These are phyloP conservation scores for Otus sunia DNA, from an alignment of 2,113 vertebrate genomes.

Conservation along the genomic window DNA sequence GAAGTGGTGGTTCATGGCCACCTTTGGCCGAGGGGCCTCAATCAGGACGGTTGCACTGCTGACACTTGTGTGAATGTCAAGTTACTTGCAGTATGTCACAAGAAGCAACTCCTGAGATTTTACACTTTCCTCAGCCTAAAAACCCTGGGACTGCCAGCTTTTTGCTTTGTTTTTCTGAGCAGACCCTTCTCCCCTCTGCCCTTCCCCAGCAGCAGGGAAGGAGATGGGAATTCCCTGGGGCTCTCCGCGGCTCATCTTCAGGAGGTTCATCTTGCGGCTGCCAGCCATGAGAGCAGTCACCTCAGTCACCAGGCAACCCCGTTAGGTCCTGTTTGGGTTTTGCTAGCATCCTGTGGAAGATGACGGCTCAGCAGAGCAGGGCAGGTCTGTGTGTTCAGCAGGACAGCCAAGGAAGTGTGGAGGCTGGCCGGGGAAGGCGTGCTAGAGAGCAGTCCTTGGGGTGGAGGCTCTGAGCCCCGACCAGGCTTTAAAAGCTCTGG, in stretches of 20 bases:
- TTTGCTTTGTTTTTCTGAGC: not conserved
- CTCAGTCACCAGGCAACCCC: not conserved
- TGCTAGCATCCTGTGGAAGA: not conserved
- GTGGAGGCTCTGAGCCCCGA: not conserved
- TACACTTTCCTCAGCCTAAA: not conserved
- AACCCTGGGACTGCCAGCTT: not conserved
- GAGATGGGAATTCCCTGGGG: not conserved
- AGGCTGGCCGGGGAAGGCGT: not conserved
- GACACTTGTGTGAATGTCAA: fast-evolving
- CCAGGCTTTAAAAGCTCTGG: not conserved
- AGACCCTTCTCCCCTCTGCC: not conserved
- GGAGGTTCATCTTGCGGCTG: not conserved
- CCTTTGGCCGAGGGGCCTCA: not conserved
- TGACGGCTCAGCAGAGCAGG: not conserved
- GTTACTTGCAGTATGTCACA: not conserved
- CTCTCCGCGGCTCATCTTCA: not conserved
- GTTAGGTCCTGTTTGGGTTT: not conserved
- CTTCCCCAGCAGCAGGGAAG: not conserved
- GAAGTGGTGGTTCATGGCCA: not conserved
- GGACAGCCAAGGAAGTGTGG: fast-evolving
- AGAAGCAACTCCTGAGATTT: not conserved
- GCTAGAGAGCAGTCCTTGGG: fast-evolving
- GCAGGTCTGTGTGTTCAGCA: not conserved
- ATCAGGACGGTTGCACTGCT: not conserved
- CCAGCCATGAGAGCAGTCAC: not conserved